Percentiles rank a stretch among this genome's conserved stretches.
Conservation (phyloP, 64 coral and sea anemone genomes). For the Porites lutea region DNA sequence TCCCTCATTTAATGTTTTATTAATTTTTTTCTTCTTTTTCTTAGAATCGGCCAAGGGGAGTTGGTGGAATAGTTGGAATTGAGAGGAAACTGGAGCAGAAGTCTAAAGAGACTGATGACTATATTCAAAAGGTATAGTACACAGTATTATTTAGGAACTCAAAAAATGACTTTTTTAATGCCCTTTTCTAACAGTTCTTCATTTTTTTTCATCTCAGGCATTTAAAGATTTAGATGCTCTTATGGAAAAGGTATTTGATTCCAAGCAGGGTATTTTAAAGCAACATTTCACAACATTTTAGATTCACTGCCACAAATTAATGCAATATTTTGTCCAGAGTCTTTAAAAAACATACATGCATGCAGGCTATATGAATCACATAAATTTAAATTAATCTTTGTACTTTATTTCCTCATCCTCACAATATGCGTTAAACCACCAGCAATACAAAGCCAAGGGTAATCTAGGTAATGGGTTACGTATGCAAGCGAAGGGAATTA, state of each 20-base stretch:
- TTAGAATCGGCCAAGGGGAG: conserved; percentile 64
- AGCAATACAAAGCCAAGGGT: no score
- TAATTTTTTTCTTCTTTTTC: background rate
- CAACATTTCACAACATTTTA: background rate
- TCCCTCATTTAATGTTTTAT: background rate
- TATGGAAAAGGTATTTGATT: conserved; percentile 89
- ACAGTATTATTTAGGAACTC: no score
- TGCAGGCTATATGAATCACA: no score
- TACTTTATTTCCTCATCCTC: no score
- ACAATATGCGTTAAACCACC: no score
- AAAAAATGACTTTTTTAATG: background rate
- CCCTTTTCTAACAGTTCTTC: background rate
- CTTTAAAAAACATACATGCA: no score
- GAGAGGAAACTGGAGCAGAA: conserved; percentile 92
- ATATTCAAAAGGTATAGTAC: conserved; percentile 81
- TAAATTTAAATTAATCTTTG: no score
- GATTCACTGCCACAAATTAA: no score
- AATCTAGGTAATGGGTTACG: no score
- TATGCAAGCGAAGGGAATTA: no score
- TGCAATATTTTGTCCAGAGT: no score
- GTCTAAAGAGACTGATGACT: conserved; percentile 85
- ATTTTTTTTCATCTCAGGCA: conserved; percentile 59
- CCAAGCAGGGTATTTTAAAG: no score
- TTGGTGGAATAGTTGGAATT: conserved; percentile 97
- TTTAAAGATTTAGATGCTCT: conserved; percentile 98